Percentiles rank a stretch among this genome's conserved stretches.
phyloP scores from a whole-genome alignment of 1,140 invertebrate species.

The Heliconius hermathena region DNA sequence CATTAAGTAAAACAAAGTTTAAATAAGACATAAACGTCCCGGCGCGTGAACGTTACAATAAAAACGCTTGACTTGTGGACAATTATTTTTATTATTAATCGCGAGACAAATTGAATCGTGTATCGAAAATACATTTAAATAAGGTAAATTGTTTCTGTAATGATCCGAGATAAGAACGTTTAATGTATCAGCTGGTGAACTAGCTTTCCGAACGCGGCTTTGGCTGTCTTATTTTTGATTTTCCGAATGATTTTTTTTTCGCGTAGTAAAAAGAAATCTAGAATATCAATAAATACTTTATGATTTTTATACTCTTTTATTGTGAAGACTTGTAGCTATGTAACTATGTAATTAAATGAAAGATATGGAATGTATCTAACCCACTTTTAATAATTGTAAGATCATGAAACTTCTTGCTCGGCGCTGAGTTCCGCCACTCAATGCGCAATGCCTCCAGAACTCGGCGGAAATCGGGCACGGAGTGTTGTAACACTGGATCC shows the following conservation, averaged over 20 bases:
- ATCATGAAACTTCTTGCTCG: too few relatives aligned
- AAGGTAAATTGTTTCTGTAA: conserved; percentile 1
- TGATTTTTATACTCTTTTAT: too few relatives aligned
- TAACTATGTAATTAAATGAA: too few relatives aligned
- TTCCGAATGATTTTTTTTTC: not conserved
- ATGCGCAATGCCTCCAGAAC: too few relatives aligned
- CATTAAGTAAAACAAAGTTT: conserved; percentile 18
- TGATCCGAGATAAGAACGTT: not conserved
- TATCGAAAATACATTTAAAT: conserved; percentile 8
- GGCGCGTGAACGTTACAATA: conserved; percentile 1
- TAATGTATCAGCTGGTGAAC: not conserved
- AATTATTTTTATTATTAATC: conserved; percentile 4
- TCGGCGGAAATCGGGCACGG: too few relatives aligned
- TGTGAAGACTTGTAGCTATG: too few relatives aligned
- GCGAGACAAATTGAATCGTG: conserved; percentile 1
- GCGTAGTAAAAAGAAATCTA: too few relatives aligned
- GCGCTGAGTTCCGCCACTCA: too few relatives aligned
- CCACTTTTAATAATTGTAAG: too few relatives aligned
- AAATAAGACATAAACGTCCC: conserved; percentile 5
- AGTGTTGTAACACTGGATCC: too few relatives aligned
- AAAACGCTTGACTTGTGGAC: not conserved
- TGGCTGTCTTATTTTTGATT: not conserved
- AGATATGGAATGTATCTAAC: too few relatives aligned
- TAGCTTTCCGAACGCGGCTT: not conserved
- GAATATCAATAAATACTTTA: too few relatives aligned